Base-by-base conservation (phyloP, 2,888 invertebrate genomes). In the Rhagonycha lutea region DNA sequence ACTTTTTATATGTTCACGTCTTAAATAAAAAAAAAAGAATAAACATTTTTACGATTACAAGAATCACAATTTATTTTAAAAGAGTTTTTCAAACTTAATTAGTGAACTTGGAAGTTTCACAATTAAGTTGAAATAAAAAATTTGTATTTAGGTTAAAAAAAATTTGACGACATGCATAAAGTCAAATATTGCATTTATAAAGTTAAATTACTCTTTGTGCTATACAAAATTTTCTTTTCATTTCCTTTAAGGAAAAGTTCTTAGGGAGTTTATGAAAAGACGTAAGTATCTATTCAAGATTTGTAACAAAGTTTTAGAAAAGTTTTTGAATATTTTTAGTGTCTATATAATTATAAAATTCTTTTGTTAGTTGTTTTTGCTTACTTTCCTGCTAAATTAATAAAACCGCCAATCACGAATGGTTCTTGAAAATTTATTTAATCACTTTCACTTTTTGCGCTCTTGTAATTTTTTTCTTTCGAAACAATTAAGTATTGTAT, bases 221-320 rank as follows among this genome's bases (percentile, higher is more conserved):
- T 69, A 73, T 68, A 62, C 73, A 70, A 73, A 76, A 76, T 76
- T 70, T 76, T 73, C 73, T 72, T 76, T 76, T 73, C 70, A 73
- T 76, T 73, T 76, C 73, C 76, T 76, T 68, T 71, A 61, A 61
- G 24, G 70, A 70, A 76, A 76, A 73, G 68, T 76, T 73, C 24
- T 68, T 67, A 47, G 72, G 61, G 70, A 76, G 70, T 76, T 76
- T 76, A 67, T 76, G 76, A 76, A 76, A 75, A 68, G 76, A 70
- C 61, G 76, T 73, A 73, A 73, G 76, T 76, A 68, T 76, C 76
- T 76, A 76, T 76, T 76, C 76, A 76, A 70, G 70, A 76, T 76
- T 76, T 73, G 76, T 76, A 73, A 76, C 76, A 32, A 76, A 76
- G 76, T 76, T 76, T 73, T 67, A 68, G 61, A 61, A 61, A 70